Evolutionary conservation across 1,140 invertebrate genomes (phyloP).

Genomic region (Sitophilus oryzae): DNA sequence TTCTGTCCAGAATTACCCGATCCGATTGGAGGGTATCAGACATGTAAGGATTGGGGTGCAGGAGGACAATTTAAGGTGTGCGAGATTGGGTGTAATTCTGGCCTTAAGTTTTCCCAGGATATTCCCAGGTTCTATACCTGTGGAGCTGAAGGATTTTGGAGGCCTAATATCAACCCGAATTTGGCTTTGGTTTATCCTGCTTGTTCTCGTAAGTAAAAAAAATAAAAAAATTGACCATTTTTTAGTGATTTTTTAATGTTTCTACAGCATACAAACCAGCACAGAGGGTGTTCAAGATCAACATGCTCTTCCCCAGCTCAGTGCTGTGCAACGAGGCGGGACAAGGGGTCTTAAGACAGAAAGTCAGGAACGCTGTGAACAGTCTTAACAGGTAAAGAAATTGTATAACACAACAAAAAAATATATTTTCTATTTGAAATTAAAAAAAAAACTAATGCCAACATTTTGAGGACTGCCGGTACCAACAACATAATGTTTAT

Average conservation of each 20-base stretch:
- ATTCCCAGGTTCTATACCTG: constrained; percentile 95
- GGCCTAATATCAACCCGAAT: constrained; percentile 73
- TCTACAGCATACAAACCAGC: constrained; percentile 69
- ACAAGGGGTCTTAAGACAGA: constrained; percentile 81
- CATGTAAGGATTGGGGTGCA: constrained; percentile 93
- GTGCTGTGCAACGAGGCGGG: constrained; percentile 91
- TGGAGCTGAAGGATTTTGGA: constrained; percentile 93
- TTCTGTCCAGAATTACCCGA: constrained; percentile 83
- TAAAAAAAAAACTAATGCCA: no score
- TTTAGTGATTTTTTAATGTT: no score
- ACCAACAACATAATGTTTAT: not conserved
- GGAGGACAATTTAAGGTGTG: constrained; percentile 91
- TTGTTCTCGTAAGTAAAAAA: constrained; percentile 76
- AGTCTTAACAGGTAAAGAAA: constrained; percentile 62
- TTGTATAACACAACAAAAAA: no score
- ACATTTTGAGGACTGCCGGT: no score
- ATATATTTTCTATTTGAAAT: no score
- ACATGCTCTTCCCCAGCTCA: constrained; percentile 88
- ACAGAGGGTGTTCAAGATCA: constrained; percentile 86
- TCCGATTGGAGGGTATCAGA: constrained; percentile 83
- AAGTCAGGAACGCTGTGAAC: constrained; percentile 80
- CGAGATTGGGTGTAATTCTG: constrained; percentile 81
- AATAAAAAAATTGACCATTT: no score
- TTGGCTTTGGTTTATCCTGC: constrained; percentile 82
- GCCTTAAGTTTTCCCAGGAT: constrained; percentile 80